Base-by-base conservation (phyloP, 2,113 vertebrate genomes). In the Phaethornis superciliosus region DNA sequence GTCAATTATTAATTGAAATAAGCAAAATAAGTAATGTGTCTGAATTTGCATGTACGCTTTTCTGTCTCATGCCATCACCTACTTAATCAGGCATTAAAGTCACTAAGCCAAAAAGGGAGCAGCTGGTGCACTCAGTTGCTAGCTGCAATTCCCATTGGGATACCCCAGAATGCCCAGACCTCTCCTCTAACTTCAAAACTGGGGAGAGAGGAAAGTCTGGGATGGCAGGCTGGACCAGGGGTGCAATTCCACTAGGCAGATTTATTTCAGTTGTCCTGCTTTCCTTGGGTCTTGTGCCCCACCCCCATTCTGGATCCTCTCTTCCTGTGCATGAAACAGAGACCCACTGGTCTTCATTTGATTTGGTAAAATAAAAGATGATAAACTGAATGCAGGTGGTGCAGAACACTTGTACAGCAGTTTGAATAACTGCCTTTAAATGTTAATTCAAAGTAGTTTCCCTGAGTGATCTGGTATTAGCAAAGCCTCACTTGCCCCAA, bases 371-470 rank as follows among this genome's bases (percentile, higher is more conserved):
- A 10, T 42, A 14, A 54, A 82, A 77, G 42, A 78, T 84, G 52
- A 33, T 40, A 44, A 74, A 80, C 13, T 18, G 63, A 20, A 42
- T 85, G n/a, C 51, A 93, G 75, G 27, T 82, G 65, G 49, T 81
- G 18, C 62, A 58, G 55, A 85, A 65, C 55, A 82, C 68, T 40
- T 35, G 4, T 35, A 33, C 46, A 67, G 47, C 33, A 74, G 56
- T 64, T 83, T 90, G 82, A 94, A 79, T 94, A 89, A 91, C 82
- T 96, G 79, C 79, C 37, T 94, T 83, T 80, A 88, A 91, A 88
- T 47, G 59, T 80, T 85, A 88, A 80, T 96, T 80, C 68, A 63
- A 42, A 94, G 46, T 51, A 74, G 63, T 90, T 94, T 94, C 79
- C 63, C 59, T 90, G 76, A 69, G 59, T 85, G 88, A 93, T 91